Conservation (phyloP, 2,113 vertebrate species). For the Deroptyus accipitrinus region DNA sequence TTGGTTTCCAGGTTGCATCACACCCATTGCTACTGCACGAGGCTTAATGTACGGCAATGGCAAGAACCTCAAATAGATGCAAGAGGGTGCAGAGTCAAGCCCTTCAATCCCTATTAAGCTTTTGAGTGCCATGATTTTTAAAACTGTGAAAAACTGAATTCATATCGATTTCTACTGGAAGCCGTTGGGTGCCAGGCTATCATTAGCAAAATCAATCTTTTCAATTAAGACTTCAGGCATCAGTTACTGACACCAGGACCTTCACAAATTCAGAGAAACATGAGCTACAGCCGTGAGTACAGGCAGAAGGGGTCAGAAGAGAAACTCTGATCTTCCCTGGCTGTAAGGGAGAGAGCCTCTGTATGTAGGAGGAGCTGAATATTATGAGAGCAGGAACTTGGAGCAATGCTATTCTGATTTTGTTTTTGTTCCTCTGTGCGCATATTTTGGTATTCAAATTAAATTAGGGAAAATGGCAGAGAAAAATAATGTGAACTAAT, state of each 20-base stretch:
- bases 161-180: neutral
- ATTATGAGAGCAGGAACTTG: neutral
- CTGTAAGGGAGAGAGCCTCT: neutral
- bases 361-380: neutral
- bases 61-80: neutral
- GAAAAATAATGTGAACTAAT: slow-evolving; percentile 41
- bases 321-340: neutral
- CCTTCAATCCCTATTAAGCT: neutral
- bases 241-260: neutral
- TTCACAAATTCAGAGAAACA: neutral
- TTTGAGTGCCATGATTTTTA: neutral
- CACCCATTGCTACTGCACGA: neutral
- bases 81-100: neutral
- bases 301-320: neutral
- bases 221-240: neutral
- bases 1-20: neutral
- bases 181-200: neutral
- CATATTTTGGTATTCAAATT: slow-evolving; percentile 43
- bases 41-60: neutral
- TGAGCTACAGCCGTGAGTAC: neutral
- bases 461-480: slow-evolving; percentile 42
- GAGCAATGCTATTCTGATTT: neutral
- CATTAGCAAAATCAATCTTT: slow-evolving; percentile 30
- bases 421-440: neutral
- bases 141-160: neutral